Conservation (phyloP, 2,113 vertebrate genomes). For the Macroglossus sobrinus region DNA sequence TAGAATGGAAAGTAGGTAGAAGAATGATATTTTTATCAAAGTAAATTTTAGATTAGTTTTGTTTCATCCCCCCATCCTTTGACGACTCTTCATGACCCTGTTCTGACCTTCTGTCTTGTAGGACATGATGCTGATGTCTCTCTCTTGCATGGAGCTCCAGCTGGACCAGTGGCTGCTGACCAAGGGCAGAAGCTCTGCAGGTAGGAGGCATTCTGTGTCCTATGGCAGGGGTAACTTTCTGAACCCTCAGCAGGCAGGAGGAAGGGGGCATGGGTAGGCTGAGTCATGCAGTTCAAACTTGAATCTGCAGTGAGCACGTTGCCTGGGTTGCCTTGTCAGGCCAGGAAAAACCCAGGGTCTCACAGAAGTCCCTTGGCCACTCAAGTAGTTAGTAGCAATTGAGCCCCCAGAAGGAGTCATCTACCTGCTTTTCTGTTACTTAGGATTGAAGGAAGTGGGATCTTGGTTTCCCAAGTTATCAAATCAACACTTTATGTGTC, state of each 20-base stretch:
- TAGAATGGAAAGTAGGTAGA: neutral
- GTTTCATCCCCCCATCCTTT: neutral
- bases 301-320: neutral
- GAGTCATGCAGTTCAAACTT: neutral
- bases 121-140: conserved; percentile 97
- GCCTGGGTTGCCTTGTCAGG: neutral
- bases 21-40: conserved; percentile 40
- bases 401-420: neutral
- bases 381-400: neutral
- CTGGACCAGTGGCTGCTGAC: conserved; percentile 93
- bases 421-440: neutral
- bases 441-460: neutral
- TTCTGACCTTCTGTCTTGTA: conserved; percentile 60
- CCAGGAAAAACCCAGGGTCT: neutral
- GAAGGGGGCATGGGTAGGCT: neutral
- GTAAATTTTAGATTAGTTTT: neutral
- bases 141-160: conserved; percentile 97
- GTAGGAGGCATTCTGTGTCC: conserved; percentile 76
- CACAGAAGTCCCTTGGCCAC: neutral
- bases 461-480: neutral
- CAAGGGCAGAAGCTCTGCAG: conserved; percentile 89
- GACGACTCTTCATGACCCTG: neutral
- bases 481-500: neutral
- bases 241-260: neutral
- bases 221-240: neutral